Percentiles rank a stretch among this genome's conserved stretches.
These are phyloP conservation scores for Pseudopodoces humilis DNA, from an alignment of 2,113 vertebrate species.

Conservation along the genomic window DNA sequence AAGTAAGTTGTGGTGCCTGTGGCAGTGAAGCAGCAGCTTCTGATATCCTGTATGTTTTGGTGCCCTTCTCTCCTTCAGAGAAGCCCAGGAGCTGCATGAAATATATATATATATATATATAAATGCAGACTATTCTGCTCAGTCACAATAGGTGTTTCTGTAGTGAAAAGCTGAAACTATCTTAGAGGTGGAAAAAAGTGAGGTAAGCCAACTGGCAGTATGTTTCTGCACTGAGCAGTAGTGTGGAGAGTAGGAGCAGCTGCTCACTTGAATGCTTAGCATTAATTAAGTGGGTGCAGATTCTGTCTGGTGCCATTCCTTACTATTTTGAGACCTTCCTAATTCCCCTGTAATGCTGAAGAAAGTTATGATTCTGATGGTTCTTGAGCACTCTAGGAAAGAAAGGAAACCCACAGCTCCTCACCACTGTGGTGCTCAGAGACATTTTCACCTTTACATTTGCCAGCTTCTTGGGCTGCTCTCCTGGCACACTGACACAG, in stretches of 20 bases:
- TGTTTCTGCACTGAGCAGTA: neutral
- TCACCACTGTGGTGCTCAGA: neutral
- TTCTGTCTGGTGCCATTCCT: neutral
- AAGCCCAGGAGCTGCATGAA: neutral
- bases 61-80: neutral
- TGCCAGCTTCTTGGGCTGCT: neutral
- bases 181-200: neutral
- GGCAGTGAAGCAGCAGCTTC: neutral
- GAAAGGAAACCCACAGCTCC: neutral
- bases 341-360: neutral
- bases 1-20: neutral
- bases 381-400: neutral
- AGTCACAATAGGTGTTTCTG: neutral
- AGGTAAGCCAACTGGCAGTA: neutral
- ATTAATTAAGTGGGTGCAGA: neutral
- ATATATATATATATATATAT: neutral
- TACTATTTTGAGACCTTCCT: neutral
- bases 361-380: neutral
- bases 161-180: neutral
- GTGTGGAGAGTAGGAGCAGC: neutral
- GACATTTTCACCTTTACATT: neutral
- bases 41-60: neutral
- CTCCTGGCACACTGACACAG: neutral
- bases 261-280: neutral
- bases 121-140: neutral